phyloP scores from a whole-genome alignment of 2,888 invertebrate species.

The Parelbella ahira region DNA sequence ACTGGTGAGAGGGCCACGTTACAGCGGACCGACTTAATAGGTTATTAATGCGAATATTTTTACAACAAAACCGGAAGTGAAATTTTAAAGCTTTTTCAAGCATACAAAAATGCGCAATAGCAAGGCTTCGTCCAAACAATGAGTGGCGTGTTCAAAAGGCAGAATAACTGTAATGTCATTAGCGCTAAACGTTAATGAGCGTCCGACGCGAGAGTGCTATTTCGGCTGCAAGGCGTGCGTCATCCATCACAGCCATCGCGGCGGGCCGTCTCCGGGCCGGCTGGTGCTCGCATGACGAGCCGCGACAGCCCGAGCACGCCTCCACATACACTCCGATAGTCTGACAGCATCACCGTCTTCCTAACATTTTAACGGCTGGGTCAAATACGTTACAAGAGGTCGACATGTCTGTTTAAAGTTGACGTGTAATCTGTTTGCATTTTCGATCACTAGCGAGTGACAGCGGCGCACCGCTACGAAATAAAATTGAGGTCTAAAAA shows the following conservation, averaged over 20 bases:
- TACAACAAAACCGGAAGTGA: too few relatives aligned
- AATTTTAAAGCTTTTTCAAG: too few relatives aligned
- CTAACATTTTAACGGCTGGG: slow-evolving; percentile 9
- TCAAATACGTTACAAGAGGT: slow-evolving; percentile 8
- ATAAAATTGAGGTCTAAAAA: too few relatives aligned
- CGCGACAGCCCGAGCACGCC: slow-evolving; percentile 5
- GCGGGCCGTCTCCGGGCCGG: slow-evolving; percentile 24
- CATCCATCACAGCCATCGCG: slow-evolving; percentile 38
- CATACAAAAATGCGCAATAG: too few relatives aligned
- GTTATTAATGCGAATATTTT: too few relatives aligned
- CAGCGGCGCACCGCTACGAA: too few relatives aligned
- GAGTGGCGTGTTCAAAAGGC: slow-evolving; percentile 13
- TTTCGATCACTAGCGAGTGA: too few relatives aligned
- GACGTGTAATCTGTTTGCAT: slow-evolving; percentile 7
- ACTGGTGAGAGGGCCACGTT: too few relatives aligned
- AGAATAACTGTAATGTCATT: slow-evolving; percentile 21
- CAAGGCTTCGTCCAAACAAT: too few relatives aligned
- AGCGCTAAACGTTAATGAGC: slow-evolving; percentile 29
- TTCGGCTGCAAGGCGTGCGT: slow-evolving; percentile 30
- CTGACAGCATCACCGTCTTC: slow-evolving; percentile 15
- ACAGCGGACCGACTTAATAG: too few relatives aligned
- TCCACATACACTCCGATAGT: not conserved
- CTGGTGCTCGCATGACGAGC: slow-evolving; percentile 20
- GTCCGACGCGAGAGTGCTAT: slow-evolving; percentile 30
- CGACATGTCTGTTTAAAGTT: not conserved